Evolutionary conservation across 1,140 invertebrate species (phyloP).

Genomic region (Rhagoletis zephyria): DNA sequence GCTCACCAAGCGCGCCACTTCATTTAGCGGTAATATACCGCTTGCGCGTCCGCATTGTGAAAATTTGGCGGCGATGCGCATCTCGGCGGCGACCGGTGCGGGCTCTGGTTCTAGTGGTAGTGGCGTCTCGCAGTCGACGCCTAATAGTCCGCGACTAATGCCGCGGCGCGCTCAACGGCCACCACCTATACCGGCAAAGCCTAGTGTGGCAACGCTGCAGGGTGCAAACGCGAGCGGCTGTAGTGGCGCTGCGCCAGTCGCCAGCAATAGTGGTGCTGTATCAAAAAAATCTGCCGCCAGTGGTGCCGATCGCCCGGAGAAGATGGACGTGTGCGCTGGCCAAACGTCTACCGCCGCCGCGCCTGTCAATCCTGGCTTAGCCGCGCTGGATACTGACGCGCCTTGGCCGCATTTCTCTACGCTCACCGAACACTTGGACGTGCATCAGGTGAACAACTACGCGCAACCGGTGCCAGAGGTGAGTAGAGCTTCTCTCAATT

Average conservation of each 20-base stretch:
- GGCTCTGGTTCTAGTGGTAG: background rate
- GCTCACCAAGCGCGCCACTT: conserved; percentile 69
- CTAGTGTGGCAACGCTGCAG: conserved; percentile 53
- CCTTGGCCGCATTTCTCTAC: conserved; percentile 71
- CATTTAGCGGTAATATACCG: conserved; percentile 69
- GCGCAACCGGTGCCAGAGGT: conserved; percentile 69
- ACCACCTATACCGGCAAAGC: conserved; percentile 75
- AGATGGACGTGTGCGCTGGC: background rate
- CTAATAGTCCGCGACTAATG: conserved; percentile 81
- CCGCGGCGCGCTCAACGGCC: conserved; percentile 76
- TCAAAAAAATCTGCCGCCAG: background rate
- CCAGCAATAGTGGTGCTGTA: background rate
- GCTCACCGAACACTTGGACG: conserved; percentile 69
- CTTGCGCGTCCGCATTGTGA: conserved; percentile 59
- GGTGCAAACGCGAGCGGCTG: background rate
- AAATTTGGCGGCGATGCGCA: conserved; percentile 22
- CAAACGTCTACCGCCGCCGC: background rate
- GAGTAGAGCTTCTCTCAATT: conserved; percentile 7
- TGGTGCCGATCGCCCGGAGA: background rate
- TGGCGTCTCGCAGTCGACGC: conserved; percentile 75
- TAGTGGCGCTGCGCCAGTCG: background rate
- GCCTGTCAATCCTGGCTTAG: conserved; percentile 61
- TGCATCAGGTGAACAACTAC: conserved; percentile 72
- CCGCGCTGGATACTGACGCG: conserved; percentile 67
- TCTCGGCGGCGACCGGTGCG: conserved; percentile 44